A percentile compares a stretch with the other conserved stretches of the same genome.
These are phyloP conservation scores for Geotrupes spiniger DNA, from an alignment of 2,888 invertebrate genomes.

Conservation along the genomic window DNA sequence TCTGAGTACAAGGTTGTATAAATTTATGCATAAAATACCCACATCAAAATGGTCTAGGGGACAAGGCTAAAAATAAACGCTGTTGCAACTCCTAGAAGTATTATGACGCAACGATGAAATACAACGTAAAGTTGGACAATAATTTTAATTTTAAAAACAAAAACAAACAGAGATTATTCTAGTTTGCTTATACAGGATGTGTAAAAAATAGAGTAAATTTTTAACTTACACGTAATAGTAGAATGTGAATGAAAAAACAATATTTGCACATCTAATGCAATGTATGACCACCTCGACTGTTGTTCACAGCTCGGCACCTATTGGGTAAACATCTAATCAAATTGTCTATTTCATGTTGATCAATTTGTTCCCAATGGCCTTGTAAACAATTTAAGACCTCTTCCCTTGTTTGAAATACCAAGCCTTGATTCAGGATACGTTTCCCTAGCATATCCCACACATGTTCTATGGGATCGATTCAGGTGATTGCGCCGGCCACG, in stretches of 20 bases:
- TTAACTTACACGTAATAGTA: neutral
- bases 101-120: constrained; percentile 3
- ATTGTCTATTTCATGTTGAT: constrained; percentile 13
- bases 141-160: neutral
- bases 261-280: constrained; percentile 1
- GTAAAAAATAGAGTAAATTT: neutral
- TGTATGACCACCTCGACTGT: constrained; percentile 9
- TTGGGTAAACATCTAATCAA: constrained; percentile 12
- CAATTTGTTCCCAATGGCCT: constrained; percentile 3
- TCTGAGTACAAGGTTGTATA: no score
- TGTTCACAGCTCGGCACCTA: constrained; percentile 9
- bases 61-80: neutral
- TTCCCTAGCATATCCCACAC: constrained; percentile 16
- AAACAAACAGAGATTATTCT: neutral
- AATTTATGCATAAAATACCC: no score
- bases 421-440: neutral
- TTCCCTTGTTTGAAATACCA: no score
- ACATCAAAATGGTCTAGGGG: neutral
- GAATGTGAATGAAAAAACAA: neutral
- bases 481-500: constrained; percentile 22
- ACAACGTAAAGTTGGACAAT: neutral
- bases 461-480: constrained; percentile 25
- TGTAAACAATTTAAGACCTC: constrained; percentile 6
- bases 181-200: constrained; percentile 1
- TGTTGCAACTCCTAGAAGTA: neutral